These are phyloP conservation scores for Paramormyrops kingsleyae DNA, from an alignment of 2,113 vertebrate genomes.

Conservation along the genomic window DNA sequence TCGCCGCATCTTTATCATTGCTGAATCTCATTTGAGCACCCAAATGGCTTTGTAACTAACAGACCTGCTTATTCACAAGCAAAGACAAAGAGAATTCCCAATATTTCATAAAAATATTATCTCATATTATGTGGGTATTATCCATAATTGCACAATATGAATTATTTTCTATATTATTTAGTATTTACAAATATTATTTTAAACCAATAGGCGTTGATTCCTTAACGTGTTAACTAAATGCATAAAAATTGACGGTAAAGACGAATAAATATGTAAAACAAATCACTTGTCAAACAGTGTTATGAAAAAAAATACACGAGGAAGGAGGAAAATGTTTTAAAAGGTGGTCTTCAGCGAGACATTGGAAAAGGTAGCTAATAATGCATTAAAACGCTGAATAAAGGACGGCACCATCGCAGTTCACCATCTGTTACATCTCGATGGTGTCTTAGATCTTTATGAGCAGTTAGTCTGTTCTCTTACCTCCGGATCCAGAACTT, in stretches of 20 bases:
- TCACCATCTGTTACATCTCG: neutral
- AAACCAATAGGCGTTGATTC: neutral
- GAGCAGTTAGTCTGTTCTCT: neutral
- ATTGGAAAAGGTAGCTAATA: neutral
- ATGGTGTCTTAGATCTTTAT: neutral
- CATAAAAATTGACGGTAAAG: neutral
- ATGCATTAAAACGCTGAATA: neutral
- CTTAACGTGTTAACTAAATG: neutral
- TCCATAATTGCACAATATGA: neutral
- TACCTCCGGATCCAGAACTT: slow-evolving; percentile 14
- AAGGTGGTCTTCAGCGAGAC: neutral
- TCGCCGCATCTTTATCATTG: neutral
- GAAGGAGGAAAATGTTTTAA: neutral
- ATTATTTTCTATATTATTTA: neutral
- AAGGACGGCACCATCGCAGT: neutral
- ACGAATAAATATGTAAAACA: neutral
- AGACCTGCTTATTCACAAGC: neutral
- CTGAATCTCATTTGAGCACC: neutral
- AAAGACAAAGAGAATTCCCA: neutral
- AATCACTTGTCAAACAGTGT: neutral
- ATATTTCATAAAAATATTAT: neutral
- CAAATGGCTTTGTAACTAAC: neutral
- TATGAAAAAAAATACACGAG: neutral
- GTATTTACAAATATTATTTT: neutral
- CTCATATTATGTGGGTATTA: neutral